These are phyloP conservation scores for Panurus biarmicus DNA, from an alignment of 2,113 vertebrate species.

Conservation along the genomic window DNA sequence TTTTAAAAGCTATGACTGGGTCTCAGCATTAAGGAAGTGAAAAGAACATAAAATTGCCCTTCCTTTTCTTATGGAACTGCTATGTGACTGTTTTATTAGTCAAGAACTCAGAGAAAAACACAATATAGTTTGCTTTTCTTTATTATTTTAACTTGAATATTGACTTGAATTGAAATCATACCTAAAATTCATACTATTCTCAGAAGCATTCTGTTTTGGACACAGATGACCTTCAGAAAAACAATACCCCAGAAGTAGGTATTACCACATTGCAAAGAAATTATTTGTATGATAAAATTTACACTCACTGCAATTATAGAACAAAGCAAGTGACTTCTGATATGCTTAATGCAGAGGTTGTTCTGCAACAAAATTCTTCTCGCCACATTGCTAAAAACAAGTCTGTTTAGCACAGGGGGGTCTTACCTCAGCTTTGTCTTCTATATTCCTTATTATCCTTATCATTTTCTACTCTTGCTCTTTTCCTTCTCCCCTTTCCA, in stretches of 20 bases:
- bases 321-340: background rate
- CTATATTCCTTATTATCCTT: background rate
- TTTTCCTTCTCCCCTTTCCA: background rate
- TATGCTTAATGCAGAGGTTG: background rate
- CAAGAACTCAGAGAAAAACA: background rate
- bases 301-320: background rate
- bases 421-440: background rate
- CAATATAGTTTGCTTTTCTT: fast-evolving
- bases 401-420: fast-evolving
- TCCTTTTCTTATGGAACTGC: background rate
- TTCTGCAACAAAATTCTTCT: background rate
- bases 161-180: background rate
- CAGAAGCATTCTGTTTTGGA: background rate
- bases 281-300: background rate
- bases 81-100: background rate
- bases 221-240: background rate
- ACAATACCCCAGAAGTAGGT: background rate
- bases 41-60: background rate
- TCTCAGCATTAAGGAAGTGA: background rate
- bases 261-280: background rate
- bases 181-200: background rate
- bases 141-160: background rate
- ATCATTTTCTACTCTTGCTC: background rate
- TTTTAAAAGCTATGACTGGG: background rate
- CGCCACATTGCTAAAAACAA: background rate